Conservation (phyloP, 2,113 vertebrate genomes). For the Callaeas wilsoni region DNA sequence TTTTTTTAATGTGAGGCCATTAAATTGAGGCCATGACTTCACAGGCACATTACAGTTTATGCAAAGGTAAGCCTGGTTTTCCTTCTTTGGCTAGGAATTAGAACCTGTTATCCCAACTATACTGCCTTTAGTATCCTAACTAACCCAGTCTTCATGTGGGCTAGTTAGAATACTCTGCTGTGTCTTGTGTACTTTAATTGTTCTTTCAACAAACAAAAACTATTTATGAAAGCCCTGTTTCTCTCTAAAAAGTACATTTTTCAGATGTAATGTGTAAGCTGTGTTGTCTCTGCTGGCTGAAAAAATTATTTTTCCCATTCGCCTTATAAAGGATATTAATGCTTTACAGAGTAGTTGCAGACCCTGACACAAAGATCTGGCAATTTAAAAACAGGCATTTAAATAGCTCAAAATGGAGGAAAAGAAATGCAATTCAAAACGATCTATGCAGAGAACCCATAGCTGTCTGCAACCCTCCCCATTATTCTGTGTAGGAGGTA, state of each 20-base stretch:
- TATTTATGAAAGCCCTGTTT: neutral
- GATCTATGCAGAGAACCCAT: neutral
- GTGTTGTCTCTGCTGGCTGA: neutral
- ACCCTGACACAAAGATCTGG: neutral
- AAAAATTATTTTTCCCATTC: neutral
- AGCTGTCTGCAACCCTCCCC: neutral
- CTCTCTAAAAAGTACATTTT: neutral
- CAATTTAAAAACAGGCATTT: neutral
- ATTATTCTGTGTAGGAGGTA: neutral
- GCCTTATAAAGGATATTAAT: neutral
- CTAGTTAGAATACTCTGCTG: neutral
- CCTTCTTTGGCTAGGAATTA: neutral
- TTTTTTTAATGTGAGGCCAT: neutral
- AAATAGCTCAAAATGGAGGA: neutral
- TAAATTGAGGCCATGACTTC: neutral
- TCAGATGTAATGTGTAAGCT: neutral
- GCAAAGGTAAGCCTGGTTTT: neutral
- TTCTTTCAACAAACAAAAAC: neutral
- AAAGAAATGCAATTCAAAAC: neutral
- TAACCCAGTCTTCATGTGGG: neutral
- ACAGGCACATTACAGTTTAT: neutral
- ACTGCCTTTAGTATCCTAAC: neutral
- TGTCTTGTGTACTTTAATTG: neutral
- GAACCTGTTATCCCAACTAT: neutral
- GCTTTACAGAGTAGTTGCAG: neutral